These are phyloP conservation scores for Melieria picta DNA, from an alignment of 2,888 invertebrate species.

Conservation along the genomic window DNA sequence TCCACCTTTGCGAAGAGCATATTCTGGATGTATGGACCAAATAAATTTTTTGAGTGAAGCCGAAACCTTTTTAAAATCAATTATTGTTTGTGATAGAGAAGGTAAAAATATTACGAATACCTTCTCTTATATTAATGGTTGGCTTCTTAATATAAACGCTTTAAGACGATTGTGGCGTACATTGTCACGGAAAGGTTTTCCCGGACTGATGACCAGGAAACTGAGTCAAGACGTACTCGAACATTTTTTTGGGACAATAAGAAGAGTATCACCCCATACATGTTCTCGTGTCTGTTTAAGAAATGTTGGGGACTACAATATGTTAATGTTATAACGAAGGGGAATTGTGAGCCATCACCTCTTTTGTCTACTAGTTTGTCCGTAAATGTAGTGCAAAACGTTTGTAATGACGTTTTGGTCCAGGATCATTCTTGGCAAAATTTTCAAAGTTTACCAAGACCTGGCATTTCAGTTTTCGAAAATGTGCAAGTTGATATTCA, in stretches of 20 bases:
- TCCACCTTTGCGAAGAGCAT: not conserved
- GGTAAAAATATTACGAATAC: no score
- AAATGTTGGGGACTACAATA: constrained; percentile 28
- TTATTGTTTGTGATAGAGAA: not conserved
- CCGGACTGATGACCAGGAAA: no score
- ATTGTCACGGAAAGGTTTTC: not conserved
- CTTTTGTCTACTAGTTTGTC: not conserved
- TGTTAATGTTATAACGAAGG: constrained; percentile 16
- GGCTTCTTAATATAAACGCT: constrained; percentile 1
- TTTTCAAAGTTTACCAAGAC: constrained; percentile 7
- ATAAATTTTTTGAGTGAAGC: constrained; percentile 16
- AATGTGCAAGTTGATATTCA: not conserved
- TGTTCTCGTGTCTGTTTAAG: constrained; percentile 22
- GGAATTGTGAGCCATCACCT: constrained; percentile 17
- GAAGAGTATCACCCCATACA: constrained; percentile 10
- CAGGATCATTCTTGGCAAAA: constrained; percentile 13
- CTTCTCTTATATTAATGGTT: not conserved
- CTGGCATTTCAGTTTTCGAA: constrained; percentile 12
- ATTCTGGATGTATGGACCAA: not conserved
- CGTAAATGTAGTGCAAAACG: no score
- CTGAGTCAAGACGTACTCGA: no score
- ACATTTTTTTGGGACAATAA: no score
- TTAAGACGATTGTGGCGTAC: constrained; percentile 5
- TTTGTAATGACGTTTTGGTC: not conserved
- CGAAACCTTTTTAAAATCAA: not conserved